Base-by-base conservation (phyloP, 2,888 invertebrate genomes). In the Conops quadrifasciatus region DNA sequence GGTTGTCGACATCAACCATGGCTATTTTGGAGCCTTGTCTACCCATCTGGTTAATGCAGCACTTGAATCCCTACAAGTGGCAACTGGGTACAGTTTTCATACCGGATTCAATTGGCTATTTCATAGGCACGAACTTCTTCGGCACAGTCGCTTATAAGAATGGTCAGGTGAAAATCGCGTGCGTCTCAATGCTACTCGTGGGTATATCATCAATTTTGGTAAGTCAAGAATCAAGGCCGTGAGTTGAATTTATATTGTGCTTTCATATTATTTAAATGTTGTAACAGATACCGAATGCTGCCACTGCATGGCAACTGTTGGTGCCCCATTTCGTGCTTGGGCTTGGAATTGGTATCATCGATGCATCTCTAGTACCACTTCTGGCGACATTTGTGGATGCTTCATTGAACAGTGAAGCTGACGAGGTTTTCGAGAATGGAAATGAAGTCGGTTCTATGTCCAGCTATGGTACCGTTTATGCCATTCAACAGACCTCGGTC, bases 41-140 rank as follows among this genome's bases (percentile, higher is more conserved):
- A 19, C 95, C 94, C 0, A 89, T 94, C 78, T 95, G 94, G 94
- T 84, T 94, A 53, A 89, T 93, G 82, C 82, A 84, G 75, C 80
- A 86, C 73, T 74, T 86, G 0, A 82, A 83, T 69, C 84, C 85
- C 0, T 84, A 82, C 62, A 86, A 84, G 73, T 93, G 93, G 93
- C 91, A 93, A 81, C 84, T 92, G 79, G 94, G 94, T 2, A 91
- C 92, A 0, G 93, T 94, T 5, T 95, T 95, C 80, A 91, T 95
- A 73, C 94, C 95, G 0, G 95, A 95, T 83, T 94, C 94, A 77
- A 80, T 94, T 45, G 94, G 94, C 0, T 95, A 94, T 81, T 88
- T 94, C 73, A 84, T 94, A 53, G 94, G 94, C 30, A 94, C 94
- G 0, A 93, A 94, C 84, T 91, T 91, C 78, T 92, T 94, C 80